Evolutionary conservation across 2,797 vertebrate genomes (phyloP).

Genomic region (Periophthalmus magnuspinnatus): DNA sequence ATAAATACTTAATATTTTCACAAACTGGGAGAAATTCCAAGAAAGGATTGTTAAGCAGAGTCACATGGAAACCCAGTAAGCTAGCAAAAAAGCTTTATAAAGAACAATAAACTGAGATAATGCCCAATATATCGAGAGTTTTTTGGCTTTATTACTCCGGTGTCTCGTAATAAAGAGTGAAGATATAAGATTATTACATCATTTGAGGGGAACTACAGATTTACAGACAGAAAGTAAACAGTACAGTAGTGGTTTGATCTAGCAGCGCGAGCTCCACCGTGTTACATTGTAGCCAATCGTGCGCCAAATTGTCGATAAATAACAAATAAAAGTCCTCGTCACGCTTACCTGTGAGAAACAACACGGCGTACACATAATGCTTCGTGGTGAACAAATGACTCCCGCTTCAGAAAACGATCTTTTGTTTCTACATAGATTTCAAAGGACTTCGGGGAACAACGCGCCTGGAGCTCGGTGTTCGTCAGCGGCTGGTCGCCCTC

Average conservation of each 20-base stretch:
- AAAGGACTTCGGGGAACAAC: slow-evolving; percentile 25
- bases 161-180: not conserved
- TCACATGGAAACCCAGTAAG: not conserved
- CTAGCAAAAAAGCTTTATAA: not conserved
- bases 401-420: slow-evolving; percentile 26
- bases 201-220: not conserved
- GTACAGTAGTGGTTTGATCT: slow-evolving; percentile 7
- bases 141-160: too few relatives aligned
- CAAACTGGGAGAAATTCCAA: not conserved
- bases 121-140: not conserved
- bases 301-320: slow-evolving; percentile 6
- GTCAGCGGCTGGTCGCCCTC: not conserved
- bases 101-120: not conserved
- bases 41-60: not conserved
- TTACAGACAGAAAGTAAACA: slow-evolving; percentile 15
- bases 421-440: slow-evolving; percentile 33
- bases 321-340: slow-evolving; percentile 5
- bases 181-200: not conserved
- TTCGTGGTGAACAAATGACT: not conserved
- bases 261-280: not conserved
- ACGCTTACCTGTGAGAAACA: slow-evolving; percentile 79
- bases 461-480: slow-evolving; percentile 24
- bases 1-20: not conserved
- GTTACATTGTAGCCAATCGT: not conserved
- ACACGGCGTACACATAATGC: slow-evolving; percentile 73